Conservation (phyloP, 2,797 vertebrate species). For the Parotocinclus haroldoi region DNA sequence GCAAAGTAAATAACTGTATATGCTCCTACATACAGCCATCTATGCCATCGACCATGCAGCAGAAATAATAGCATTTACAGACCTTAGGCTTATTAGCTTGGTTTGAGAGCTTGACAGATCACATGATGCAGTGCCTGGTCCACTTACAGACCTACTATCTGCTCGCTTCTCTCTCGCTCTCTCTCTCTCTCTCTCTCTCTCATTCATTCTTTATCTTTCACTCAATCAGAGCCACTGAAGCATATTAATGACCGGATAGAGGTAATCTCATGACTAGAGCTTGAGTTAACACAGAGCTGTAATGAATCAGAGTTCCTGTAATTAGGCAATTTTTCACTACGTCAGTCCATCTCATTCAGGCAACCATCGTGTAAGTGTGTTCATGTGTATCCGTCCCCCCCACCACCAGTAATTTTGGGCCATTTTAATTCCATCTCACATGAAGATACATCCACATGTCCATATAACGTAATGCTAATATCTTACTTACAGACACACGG, state of each 20-base stretch:
- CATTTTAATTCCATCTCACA: no score
- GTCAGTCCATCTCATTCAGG: background rate
- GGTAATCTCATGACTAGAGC: conserved; percentile 6
- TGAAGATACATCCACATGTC: no score
- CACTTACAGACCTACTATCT: conserved; percentile 47
- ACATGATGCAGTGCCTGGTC: conserved; percentile 44
- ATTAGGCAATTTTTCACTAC: conserved; percentile 3
- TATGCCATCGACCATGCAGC: conserved; percentile 43
- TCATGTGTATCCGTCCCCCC: background rate
- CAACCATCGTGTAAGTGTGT: background rate
- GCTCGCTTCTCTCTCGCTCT: conserved; percentile 52
- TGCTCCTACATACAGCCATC: conserved; percentile 27
- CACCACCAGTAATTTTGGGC: no score
- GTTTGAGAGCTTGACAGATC: conserved; percentile 55
- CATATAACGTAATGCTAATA: no score
- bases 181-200: conserved; percentile 46
- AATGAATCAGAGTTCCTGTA: conserved; percentile 13
- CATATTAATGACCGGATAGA: background rate
- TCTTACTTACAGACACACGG: no score
- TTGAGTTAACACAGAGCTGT: conserved; percentile 10
- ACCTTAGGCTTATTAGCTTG: conserved; percentile 51
- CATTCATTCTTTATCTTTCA: conserved; percentile 9
- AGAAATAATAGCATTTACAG: conserved; percentile 55
- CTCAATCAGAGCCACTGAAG: background rate
- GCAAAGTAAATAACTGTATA: conserved; percentile 35